Percentiles rank a stretch among this genome's conserved stretches.
phyloP scores from a whole-genome alignment of 2,888 invertebrate species.

The Hyposoter dolosus region DNA sequence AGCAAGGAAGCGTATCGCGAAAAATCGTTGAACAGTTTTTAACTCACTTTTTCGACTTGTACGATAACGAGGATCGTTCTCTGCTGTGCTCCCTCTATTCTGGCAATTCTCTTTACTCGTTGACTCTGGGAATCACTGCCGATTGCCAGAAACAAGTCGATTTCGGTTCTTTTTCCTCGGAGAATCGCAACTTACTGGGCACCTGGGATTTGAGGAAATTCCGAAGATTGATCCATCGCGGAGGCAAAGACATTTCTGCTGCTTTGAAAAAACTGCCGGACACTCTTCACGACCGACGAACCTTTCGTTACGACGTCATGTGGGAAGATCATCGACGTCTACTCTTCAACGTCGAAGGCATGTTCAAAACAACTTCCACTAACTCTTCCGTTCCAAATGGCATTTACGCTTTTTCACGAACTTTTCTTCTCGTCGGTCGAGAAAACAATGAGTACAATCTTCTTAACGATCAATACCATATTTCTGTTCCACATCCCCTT shows the following conservation, averaged over 20 bases:
- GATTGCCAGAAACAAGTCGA: slow-evolving; percentile 81
- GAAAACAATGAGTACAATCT: slow-evolving; percentile 87
- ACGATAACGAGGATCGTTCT: slow-evolving; percentile 87
- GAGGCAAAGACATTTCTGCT: slow-evolving; percentile 77
- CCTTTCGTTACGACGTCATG: slow-evolving; percentile 83
- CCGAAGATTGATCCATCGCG: slow-evolving; percentile 74
- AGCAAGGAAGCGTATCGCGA: slow-evolving; percentile 63
- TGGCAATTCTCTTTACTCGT: slow-evolving; percentile 87
- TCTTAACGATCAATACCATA: slow-evolving; percentile 88
- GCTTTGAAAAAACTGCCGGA: slow-evolving; percentile 84
- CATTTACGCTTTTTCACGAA: slow-evolving; percentile 87
- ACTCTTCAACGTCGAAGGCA: slow-evolving; percentile 86
- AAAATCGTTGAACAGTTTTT: slow-evolving; percentile 88
- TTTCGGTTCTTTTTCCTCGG: slow-evolving; percentile 64
- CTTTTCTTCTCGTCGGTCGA: slow-evolving; percentile 85
- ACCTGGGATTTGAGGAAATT: slow-evolving; percentile 67
- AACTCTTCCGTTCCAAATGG: slow-evolving; percentile 71
- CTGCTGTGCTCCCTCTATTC: slow-evolving; percentile 88
- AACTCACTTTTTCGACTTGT: slow-evolving; percentile 88
- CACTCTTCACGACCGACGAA: slow-evolving; percentile 86
- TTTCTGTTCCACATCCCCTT: slow-evolving; percentile 77
- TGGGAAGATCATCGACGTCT: slow-evolving; percentile 71
- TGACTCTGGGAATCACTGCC: slow-evolving; percentile 83
- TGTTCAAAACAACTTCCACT: slow-evolving; percentile 84
- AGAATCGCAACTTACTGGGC: slow-evolving; percentile 85